Evolutionary conservation across 2,113 vertebrate genomes (phyloP), one percentile per base, ranked within the genome.

Genomic region (Rhea pennata): DNA sequence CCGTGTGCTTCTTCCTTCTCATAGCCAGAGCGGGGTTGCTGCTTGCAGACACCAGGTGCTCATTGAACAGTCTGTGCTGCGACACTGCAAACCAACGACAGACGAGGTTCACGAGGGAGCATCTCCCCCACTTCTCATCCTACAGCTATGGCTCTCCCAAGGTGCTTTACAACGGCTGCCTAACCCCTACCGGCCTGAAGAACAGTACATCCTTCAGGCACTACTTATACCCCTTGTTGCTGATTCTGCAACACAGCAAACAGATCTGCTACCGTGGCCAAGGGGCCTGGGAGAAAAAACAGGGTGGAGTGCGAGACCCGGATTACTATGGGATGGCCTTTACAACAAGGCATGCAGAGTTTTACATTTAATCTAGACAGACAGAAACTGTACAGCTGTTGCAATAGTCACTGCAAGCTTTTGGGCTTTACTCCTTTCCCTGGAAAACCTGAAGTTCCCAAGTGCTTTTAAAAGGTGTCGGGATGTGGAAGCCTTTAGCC

Each of bases 21-120:
- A 99, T 98, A 1, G 99, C 99, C 95, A 99, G 97, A 2, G 99
- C 99, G 0, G 99, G 99, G 96, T 99, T 99, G 81, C 99, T 99
- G 88, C 99, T 99, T 22, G 99, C 99, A 2, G 99, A 99, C 92
- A 99, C 99, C 95, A 99, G 97, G 93, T 99, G 99, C 96, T 99
- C 99, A 6, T 99, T 99, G 96, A 99, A 99, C 26, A 99, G 97
- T 75, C 99, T 99, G 97, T 99, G 99, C 96, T 99, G 99, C 40
- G 99, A 99, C 92, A 99, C 99, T 99, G 94, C 77, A 76, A 95
- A 86, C 15, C 29, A 91, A 72, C 0, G 7, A 84, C 62, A 97
- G 26, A 92, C 26, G 10, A 19, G n/a, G 9, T 15, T 50, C 67
- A 75, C 53, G 50, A 78, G 51, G 62, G 31, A 77, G 48, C 27